phyloP scores from a whole-genome alignment of 2,888 invertebrate species.

The Harpagoxenus sublaevis region DNA sequence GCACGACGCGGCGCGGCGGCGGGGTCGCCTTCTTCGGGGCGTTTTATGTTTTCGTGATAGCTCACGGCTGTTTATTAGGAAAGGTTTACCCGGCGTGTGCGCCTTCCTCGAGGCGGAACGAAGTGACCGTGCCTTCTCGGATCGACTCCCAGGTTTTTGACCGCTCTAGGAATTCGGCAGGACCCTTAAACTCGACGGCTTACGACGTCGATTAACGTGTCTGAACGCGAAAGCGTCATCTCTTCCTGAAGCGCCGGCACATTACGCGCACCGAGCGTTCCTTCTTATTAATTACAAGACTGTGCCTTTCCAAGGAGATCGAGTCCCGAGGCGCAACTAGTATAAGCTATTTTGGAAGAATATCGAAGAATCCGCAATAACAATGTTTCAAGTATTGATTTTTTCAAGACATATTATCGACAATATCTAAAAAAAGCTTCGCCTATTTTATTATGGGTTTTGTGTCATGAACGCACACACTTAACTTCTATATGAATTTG shows the following conservation, averaged over 20 bases:
- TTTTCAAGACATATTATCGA: not conserved
- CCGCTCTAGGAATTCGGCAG: slow-evolving; percentile 68
- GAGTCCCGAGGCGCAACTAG: not conserved
- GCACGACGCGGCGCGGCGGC: not conserved
- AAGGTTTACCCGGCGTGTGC: slow-evolving; percentile 63
- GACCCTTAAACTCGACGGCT: slow-evolving; percentile 30
- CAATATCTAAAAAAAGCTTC: not conserved
- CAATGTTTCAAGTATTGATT: not conserved
- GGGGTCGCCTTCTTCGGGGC: slow-evolving; percentile 60
- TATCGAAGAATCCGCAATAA: not conserved
- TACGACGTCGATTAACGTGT: slow-evolving; percentile 54
- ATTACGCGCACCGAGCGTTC: not conserved
- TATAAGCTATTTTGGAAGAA: not conserved
- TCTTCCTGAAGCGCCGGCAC: slow-evolving; percentile 8
- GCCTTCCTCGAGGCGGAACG: slow-evolving; percentile 48
- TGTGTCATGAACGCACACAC: no score
- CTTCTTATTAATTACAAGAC: slow-evolving; percentile 19
- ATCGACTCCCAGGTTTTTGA: slow-evolving; percentile 67
- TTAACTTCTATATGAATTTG: no score
- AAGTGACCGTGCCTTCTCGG: slow-evolving; percentile 29
- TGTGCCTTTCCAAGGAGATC: not conserved
- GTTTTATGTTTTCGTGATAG: slow-evolving; percentile 73
- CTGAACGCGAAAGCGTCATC: slow-evolving; percentile 41
- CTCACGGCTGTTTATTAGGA: slow-evolving; percentile 75
- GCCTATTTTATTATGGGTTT: no score